Evolutionary conservation across 2,113 vertebrate genomes (phyloP).

Genomic region (Nothoprocta pentlandii): DNA sequence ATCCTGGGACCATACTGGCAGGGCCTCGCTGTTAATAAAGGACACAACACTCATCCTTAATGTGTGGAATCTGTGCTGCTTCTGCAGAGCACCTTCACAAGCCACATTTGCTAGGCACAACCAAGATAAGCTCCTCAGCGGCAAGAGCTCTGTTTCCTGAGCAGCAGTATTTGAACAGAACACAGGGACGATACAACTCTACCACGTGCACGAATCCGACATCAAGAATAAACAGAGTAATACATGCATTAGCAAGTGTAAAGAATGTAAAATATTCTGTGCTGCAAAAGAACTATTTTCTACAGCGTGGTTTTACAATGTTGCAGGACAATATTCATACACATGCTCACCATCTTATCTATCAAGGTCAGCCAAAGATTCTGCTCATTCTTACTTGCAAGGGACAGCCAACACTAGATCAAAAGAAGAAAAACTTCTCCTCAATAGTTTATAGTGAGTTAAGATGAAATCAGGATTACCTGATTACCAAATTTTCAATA

Average conservation of each 20-base stretch:
- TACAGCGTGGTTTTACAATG: background rate
- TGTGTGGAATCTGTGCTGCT: slow-evolving; percentile 5
- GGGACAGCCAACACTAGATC: background rate
- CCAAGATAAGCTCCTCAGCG: background rate
- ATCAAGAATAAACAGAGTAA: background rate
- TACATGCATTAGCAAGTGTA: background rate
- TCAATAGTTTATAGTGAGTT: background rate
- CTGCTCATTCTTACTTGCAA: background rate
- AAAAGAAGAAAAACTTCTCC: background rate
- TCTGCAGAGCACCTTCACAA: background rate
- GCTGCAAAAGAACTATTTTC: background rate
- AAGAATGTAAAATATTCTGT: background rate
- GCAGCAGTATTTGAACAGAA: background rate
- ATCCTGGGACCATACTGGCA: slow-evolving; percentile 18
- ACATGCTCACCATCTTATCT: background rate
- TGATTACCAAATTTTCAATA: background rate
- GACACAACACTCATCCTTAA: background rate
- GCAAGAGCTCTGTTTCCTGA: background rate
- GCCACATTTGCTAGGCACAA: background rate
- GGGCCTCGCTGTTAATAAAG: background rate
- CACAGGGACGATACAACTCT: background rate
- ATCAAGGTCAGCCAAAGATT: background rate
- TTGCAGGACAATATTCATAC: background rate
- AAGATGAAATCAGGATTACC: background rate
- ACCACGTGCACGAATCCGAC: background rate